Evolutionary conservation across 1,140 invertebrate genomes (phyloP), one percentile per base, ranked within the genome.

Genomic region (Cyclina sinensis): DNA sequence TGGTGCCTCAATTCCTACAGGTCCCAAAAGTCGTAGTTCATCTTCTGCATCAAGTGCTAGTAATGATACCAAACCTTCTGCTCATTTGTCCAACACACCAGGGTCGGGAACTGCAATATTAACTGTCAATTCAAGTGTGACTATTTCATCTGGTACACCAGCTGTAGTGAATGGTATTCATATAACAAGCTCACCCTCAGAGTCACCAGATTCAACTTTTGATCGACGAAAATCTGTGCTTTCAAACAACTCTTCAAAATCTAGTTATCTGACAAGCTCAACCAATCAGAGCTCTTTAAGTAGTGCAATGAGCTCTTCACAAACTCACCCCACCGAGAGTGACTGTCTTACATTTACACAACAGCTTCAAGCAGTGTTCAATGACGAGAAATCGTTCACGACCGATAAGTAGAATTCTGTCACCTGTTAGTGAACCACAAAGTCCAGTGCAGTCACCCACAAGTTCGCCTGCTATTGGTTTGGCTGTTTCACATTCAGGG

Each of bases 391-490:
- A 95, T 81, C 91, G 95, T 37, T 90, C 93, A 51, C 91, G 95
- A 39, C 94, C 94, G 24, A 93, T 95, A 82, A 94, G 95, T 90
- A 85, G 95, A 24, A 93, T 97, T 37, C 94, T 97, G n/a, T 97
- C 97, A 14, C 96, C 97, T 35, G 97, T 97, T 88, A 97, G 97
- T 92, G 97, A 97, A 91, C 97, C 97, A 0, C 97, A 97, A 91
- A 97, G 97, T 91, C 98, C 98, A 0, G 97, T 98, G 39, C 98
- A 98, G 93, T 97, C 98, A 1, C 98, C 98, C 18, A 97, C 98
- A 0, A 89, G 97, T 81, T 98, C 97, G 73, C 98, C 98, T n/a
- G 96, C 97, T 88, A 97, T 97, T 24, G 43, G 37, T 14, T 21
- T n/a, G n/a, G 43, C 11, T 24, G 73, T 48, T 24, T 35, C 1